Evolutionary conservation across 1,140 invertebrate species (phyloP), one percentile per base, ranked within the genome.

Genomic region (Augochlora pura): DNA sequence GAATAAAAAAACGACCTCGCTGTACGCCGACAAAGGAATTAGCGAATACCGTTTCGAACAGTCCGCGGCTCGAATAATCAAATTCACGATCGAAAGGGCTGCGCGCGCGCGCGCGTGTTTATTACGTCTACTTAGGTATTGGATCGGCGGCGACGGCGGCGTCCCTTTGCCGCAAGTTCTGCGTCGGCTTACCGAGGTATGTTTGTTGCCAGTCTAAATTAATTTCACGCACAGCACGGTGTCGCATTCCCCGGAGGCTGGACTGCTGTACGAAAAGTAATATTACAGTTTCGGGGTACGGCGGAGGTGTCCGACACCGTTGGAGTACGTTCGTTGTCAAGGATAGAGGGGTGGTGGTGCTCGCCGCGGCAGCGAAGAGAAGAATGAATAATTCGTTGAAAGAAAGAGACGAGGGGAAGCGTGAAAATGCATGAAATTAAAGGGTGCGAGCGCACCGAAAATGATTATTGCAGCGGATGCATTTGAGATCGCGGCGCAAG

Each of bases 151-250:
- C 32, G 32, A 4, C 32, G 32, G 32, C 32, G 18, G n/a, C 52
- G 39, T 9, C 27, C 27, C 21, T 46, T 76, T 67, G 75, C n/a
- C 54, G 42, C 82, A 54, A 82, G 70, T 72, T 69, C 63, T 46
- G 63, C 67, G 62, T 78, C 75, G 75, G 63, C 69, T 85, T 82
- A 82, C 75, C 80, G 63, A 79, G 54, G 80, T 62, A 79, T 71
- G 80, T 68, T 79, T 73, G 83, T 79, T 73, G 64, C 72, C 49
- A 42, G 84, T 76, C 63, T 73, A 84, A 86, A 86, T 85, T 85
- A 86, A 86, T 86, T 86, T 86, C 84, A 72, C 76, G 72, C 84
- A 65, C 62, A 82, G 72, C 84, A 82, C 80, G 83, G 16, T 85
- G 84, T 86, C 84, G 80, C 83, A 80, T 82, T 86, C 83, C 83